phyloP scores from a whole-genome alignment of 2,797 vertebrate species.

The Sorex maritimensis region DNA sequence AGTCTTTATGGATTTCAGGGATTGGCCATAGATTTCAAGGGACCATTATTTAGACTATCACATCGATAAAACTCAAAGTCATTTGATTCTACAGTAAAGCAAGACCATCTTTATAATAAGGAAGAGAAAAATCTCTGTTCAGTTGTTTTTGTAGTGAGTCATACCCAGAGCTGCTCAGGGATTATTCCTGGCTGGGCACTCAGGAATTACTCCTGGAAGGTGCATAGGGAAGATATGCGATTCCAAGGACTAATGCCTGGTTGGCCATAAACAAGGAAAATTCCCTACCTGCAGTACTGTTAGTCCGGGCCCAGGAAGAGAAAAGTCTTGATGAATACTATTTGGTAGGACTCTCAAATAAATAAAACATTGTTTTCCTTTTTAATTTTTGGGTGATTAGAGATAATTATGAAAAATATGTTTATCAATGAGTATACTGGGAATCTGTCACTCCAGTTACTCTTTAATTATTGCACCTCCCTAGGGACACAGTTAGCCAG shows the following conservation, averaged over 20 bases:
- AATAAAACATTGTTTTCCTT: background rate
- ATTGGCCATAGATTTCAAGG: background rate
- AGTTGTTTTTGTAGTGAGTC: no score
- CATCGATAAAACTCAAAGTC: background rate
- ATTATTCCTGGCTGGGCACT: no score
- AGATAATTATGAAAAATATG: background rate
- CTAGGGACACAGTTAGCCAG: background rate
- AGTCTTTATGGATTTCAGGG: background rate
- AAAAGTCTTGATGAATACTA: no score
- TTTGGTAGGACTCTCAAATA: conserved; percentile 2
- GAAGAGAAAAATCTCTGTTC: no score
- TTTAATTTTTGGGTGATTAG: conserved; percentile 13
- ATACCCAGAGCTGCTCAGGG: no score
- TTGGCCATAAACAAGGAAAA: no score
- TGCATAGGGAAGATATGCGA: no score
- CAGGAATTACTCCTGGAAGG: no score
- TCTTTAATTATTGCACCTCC: background rate
- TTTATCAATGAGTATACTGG: background rate
- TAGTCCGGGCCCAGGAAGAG: no score
- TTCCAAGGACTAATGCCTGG: no score
- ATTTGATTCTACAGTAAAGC: background rate
- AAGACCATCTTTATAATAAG: background rate
- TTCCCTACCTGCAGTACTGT: no score
- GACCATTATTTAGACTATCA: background rate
- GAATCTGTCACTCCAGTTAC: background rate